Base-by-base conservation (phyloP, 2,888 invertebrate species). In the Acanthosepion esculentum region DNA sequence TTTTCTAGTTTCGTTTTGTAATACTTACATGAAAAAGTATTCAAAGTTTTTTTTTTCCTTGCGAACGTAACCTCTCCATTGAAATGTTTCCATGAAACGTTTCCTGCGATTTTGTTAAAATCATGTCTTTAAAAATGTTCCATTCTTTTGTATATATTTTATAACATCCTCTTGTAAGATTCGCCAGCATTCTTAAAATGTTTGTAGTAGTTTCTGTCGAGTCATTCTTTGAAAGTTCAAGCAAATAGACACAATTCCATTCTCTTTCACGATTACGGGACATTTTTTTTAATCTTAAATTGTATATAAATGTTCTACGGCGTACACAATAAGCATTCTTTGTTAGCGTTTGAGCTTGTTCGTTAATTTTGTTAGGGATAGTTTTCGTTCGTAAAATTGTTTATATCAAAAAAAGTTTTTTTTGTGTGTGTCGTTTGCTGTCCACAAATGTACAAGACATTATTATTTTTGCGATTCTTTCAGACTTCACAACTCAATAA, bases 401-500 rank as follows among this genome's bases (percentile, higher is more conserved):
- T 29, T 29, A 48, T 41, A 53, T 93, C 48, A 53, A 93, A 48
- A 53, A 93, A 48, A 18, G n/a, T 26, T 92, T 41, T n/a, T n/a
- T n/a, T n/a, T n/a, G n/a, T 15, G 15, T n/a, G n/a, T 78, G n/a
- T 50, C 93, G 53, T 93, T 33, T 93, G 29, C 48, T n/a, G 5
- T 93, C 48, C 53, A 48, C n/a, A 53, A 93, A 93, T 50, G n/a
- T 53, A 48, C 93, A 50, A 50, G 93, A 48, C 48, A 10, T 15
- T 20, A 48, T 48, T 8, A 50, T 48, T 48, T 50, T 6, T 15
- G 23, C n/a, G 93, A 29, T 93, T 92, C 50, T 92, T 93, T 48
- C 93, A 18, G 53, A 18, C 93, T n/a, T 93, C 93, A 93, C 93
- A 93, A 93, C 93, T 93, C 93, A 50, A n/a, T 93, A 78, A n/a